Base-by-base conservation (phyloP, 2,888 invertebrate species). In the Leuctra nigra region DNA sequence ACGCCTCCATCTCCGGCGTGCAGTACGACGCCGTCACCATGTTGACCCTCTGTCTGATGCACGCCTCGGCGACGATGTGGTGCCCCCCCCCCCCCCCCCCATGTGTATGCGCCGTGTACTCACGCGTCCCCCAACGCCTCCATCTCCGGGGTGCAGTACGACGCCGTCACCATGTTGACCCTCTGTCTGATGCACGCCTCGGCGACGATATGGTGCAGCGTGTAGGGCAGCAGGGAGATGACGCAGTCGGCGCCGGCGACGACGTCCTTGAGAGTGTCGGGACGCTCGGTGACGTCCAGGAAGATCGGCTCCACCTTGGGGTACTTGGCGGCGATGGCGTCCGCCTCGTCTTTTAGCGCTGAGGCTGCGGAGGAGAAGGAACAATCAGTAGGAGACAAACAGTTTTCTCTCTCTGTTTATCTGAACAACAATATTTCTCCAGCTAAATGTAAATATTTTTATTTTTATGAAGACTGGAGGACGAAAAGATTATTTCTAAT, bases 11-110 rank as follows among this genome's bases (percentile, higher is more conserved):
- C 66, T 88, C 86, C 1, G 91, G 87, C 11, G 88, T 87, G 56
- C 92, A 83, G 67, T 99, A 99, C 59, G 95, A 96, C 0, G 97
- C 96, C 0, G 99, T 99, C 16, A 99, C 95, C 84, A 99, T 83
- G 70, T 99, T 92, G 0, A 86, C 87, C 60, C 84, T 82, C 59
- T 87, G 80, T n/a, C 81, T 79, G 53, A 99, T 87, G 69, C 98
- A 99, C 16, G 86, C 82, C 65, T 83, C 81, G 0, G 97, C 98
- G 2, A 89, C 84, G 3, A 84, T 75, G 0, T 91, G 88, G 70
- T 99, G 99, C 25, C n/a, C n/a, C n/a, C n/a, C n/a, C n/a, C n/a
- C n/a, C n/a, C n/a, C n/a, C n/a, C n/a, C n/a, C n/a, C 11, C 29
- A 29, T 29, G 29, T 29, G 11, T 29, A 29, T 11, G n/a, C n/a